Evolutionary conservation across 2,797 vertebrate genomes (phyloP).

Genomic region (Pelochelys cantorii): DNA sequence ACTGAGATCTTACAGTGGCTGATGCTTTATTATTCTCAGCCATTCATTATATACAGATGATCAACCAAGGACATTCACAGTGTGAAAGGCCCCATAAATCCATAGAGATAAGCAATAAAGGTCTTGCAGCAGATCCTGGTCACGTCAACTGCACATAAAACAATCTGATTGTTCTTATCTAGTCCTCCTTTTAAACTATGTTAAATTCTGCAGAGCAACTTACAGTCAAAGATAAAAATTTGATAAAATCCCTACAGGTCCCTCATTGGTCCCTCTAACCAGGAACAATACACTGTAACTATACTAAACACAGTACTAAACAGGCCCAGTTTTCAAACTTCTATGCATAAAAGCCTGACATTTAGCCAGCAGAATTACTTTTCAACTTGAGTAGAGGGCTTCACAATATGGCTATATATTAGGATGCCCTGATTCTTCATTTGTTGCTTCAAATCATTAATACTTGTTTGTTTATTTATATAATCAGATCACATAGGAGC

Average conservation of each 20-base stretch:
- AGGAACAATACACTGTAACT: background rate
- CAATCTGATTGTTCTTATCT: background rate
- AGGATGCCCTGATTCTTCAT: accelerated
- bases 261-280: background rate
- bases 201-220: background rate
- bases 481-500: background rate
- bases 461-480: background rate
- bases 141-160: background rate
- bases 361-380: background rate
- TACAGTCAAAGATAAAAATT: background rate
- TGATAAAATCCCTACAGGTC: background rate
- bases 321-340: background rate
- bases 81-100: slow-evolving; percentile 2
- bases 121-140: background rate
- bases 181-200: background rate
- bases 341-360: background rate
- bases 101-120: slow-evolving; percentile 19
- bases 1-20: background rate
- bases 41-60: slow-evolving; percentile 44
- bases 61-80: slow-evolving; percentile 14
- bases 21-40: slow-evolving; percentile 43
- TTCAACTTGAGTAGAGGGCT: background rate
- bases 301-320: background rate
- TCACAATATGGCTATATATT: background rate
- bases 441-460: background rate